Evolutionary conservation across 2,888 invertebrate species (phyloP).

Genomic region (Eudasyphora cyanicolor): DNA sequence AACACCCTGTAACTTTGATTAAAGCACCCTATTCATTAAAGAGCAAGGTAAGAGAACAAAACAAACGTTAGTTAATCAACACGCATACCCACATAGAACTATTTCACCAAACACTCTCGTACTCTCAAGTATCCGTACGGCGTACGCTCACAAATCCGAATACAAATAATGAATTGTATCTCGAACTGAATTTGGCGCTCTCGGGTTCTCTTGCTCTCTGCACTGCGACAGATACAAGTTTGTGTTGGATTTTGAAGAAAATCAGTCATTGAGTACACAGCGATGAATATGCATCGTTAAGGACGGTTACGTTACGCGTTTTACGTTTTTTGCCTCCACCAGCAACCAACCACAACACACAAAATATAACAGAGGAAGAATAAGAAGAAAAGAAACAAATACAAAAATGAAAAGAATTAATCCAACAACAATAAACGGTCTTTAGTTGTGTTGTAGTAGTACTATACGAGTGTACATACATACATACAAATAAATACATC

Average conservation of each 20-base stretch:
- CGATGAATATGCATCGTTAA: slow-evolving; percentile 75
- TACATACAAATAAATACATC: slow-evolving; percentile 35
- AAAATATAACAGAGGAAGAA: slow-evolving; percentile 57
- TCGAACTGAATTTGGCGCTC: neutral
- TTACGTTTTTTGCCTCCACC: slow-evolving; percentile 64
- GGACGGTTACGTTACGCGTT: slow-evolving; percentile 70
- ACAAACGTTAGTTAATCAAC: neutral
- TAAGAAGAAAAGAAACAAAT: slow-evolving; percentile 51
- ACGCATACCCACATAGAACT: neutral
- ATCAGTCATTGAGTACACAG: slow-evolving; percentile 77
- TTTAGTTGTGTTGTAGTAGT: slow-evolving; percentile 18
- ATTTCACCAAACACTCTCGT: neutral
- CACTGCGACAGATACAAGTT: slow-evolving; percentile 59
- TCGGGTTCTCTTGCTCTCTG: slow-evolving; percentile 62
- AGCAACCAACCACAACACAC: slow-evolving; percentile 41
- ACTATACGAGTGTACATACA: slow-evolving; percentile 32
- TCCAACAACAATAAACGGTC: slow-evolving; percentile 26
- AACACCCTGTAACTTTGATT: neutral
- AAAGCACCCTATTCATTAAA: neutral
- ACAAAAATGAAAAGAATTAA: slow-evolving; percentile 17
- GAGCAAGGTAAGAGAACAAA: slow-evolving; percentile 1
- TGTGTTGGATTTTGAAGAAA: slow-evolving; percentile 61
- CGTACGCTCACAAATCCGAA: neutral
- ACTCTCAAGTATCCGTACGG: neutral
- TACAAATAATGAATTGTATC: slow-evolving; percentile 35